Evolutionary conservation across 2,888 invertebrate species (phyloP).

Genomic region (Drosophila phalerata): DNA sequence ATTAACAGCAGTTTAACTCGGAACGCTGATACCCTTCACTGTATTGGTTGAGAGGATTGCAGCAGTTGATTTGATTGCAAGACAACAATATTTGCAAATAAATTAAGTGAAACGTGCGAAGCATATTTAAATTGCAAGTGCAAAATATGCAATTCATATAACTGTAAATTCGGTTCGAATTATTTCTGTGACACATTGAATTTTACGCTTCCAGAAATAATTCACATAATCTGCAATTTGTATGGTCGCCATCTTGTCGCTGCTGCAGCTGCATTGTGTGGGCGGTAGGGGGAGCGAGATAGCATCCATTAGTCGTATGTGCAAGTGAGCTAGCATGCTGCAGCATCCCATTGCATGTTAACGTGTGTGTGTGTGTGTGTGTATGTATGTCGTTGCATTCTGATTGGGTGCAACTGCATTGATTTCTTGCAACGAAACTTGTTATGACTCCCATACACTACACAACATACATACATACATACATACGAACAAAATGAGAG

Average conservation of each 20-base stretch:
- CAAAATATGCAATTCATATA: slow-evolving; percentile 35
- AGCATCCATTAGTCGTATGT: neutral
- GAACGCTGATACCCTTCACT: neutral
- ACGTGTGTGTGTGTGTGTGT: slow-evolving; percentile 8
- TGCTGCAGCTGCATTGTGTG: neutral
- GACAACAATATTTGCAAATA: slow-evolving; percentile 42
- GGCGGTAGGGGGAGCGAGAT: no score
- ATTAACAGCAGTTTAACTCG: no score
- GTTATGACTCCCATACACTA: slow-evolving; percentile 15
- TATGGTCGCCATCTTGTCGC: slow-evolving; percentile 19
- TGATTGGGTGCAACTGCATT: slow-evolving; percentile 44
- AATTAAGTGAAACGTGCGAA: slow-evolving; percentile 41
- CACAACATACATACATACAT: no score
- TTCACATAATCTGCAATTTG: slow-evolving; percentile 6
- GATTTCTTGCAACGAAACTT: slow-evolving; percentile 37
- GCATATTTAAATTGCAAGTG: slow-evolving; percentile 31
- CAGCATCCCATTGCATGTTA: slow-evolving; percentile 37
- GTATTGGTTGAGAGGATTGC: neutral
- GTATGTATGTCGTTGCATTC: slow-evolving; percentile 24
- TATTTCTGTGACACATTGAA: neutral
- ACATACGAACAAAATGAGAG: slow-evolving; percentile 3
- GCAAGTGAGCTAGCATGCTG: slow-evolving; percentile 11
- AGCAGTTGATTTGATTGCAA: slow-evolving; percentile 39
- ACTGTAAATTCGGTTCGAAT: slow-evolving; percentile 28
- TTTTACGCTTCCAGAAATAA: neutral